These are phyloP conservation scores for Ceratina japonica DNA, from an alignment of 1,140 invertebrate species.

Conservation along the genomic window DNA sequence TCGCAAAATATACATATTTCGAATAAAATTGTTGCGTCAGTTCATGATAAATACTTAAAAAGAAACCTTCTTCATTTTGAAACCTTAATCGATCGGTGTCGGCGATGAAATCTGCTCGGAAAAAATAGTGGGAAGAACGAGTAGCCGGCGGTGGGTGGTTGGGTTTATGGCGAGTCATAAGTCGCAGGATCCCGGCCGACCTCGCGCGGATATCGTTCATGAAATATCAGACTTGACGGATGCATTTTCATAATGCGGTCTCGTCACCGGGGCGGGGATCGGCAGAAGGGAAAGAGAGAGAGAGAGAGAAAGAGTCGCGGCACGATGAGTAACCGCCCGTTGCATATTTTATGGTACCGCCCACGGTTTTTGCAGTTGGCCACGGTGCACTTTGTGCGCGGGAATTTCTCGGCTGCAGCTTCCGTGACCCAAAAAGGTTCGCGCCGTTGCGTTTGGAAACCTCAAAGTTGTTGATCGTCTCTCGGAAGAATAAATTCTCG, in stretches of 20 bases:
- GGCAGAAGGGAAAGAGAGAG: neutral
- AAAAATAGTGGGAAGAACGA: conserved; percentile 26
- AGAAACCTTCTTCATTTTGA: neutral
- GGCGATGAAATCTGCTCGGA: neutral
- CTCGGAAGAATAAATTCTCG: conserved; percentile 14
- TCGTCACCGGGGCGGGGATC: neutral
- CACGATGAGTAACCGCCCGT: conserved; percentile 41
- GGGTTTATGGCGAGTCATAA: conserved; percentile 54
- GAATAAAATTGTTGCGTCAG: too few relatives aligned
- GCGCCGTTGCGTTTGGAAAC: conserved; percentile 15
- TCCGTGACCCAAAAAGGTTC: conserved; percentile 27
- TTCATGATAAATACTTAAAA: too few relatives aligned
- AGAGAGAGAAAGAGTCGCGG: too few relatives aligned
- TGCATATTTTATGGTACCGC: conserved; percentile 59
- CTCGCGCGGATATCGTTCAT: conserved; percentile 51
- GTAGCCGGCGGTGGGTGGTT: conserved; percentile 22
- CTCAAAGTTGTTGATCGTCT: conserved; percentile 10
- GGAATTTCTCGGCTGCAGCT: conserved; percentile 9
- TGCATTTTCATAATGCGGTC: conserved; percentile 70
- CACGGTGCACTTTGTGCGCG: conserved; percentile 34
- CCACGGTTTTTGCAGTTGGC: conserved; percentile 44
- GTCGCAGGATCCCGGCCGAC: conserved; percentile 27
- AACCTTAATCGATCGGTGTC: neutral
- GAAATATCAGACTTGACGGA: conserved; percentile 68
- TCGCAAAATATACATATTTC: too few relatives aligned